Conservation (phyloP, 2,113 vertebrate genomes). For the Carollia perspicillata region DNA sequence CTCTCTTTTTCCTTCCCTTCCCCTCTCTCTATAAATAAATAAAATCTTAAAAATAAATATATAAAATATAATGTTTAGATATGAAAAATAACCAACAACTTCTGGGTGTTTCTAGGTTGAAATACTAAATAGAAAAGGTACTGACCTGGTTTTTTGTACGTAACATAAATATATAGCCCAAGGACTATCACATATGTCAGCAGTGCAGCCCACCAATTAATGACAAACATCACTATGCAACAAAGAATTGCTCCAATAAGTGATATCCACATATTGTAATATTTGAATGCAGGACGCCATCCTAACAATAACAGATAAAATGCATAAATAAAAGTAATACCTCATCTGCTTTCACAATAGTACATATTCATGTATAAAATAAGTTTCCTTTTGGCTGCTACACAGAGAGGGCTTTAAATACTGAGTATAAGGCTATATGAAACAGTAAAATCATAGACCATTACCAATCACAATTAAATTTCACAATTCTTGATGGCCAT, state of each 20-base stretch:
- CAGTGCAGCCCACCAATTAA: conserved; percentile 98
- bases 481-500: not conserved
- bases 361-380: not conserved
- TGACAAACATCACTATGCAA: conserved; percentile 98
- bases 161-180: conserved; percentile 97
- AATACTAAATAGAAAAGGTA: conserved; percentile 15
- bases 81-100: conserved; percentile 33
- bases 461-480: not conserved
- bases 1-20: no score
- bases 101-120: not conserved
- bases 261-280: conserved; percentile 99
- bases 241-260: conserved; percentile 94
- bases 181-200: conserved; percentile 96
- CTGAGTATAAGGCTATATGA: not conserved
- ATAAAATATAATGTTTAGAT: not conserved
- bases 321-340: not conserved
- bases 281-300: conserved; percentile 98
- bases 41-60: not conserved
- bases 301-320: conserved; percentile 81
- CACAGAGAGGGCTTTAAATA: not conserved
- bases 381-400: not conserved
- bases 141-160: conserved; percentile 98
- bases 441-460: not conserved
- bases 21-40: no score
- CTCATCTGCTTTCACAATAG: not conserved